Conservation (phyloP, 2,888 invertebrate species). For the Poecilobothrus nobilitatus region DNA sequence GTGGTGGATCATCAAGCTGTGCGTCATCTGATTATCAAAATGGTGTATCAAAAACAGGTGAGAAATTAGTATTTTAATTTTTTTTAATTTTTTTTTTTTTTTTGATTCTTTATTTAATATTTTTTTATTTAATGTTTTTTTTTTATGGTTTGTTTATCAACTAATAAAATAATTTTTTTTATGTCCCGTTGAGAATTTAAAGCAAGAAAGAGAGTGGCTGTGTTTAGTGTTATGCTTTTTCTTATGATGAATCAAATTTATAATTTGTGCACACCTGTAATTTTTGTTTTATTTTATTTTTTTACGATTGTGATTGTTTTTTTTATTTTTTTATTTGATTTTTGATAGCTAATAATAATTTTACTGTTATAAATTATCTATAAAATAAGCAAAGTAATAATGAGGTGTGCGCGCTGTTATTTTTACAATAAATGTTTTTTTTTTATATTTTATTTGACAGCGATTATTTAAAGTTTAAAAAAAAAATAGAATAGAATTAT, state of each 20-base stretch:
- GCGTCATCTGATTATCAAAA: constrained; percentile 23
- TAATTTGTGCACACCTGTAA: constrained; percentile 3
- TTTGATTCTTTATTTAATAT: not conserved
- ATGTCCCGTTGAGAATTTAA: not conserved
- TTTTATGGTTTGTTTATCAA: not conserved
- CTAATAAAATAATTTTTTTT: not conserved
- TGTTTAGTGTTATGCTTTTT: not conserved
- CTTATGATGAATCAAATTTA: not conserved
- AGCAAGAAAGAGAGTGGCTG: not conserved
- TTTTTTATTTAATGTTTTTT: not conserved
- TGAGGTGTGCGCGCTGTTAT: not conserved
- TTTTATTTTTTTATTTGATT: not conserved
- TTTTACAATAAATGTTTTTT: too few relatives aligned
- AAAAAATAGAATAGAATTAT: too few relatives aligned
- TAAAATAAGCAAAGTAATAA: not conserved
- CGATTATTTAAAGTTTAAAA: too few relatives aligned
- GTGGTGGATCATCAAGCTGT: constrained; percentile 12
- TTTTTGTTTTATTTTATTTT: not conserved
- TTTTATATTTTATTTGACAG: too few relatives aligned
- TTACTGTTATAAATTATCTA: not conserved
- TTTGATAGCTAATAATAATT: not conserved
- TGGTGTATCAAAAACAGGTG: constrained; percentile 39
- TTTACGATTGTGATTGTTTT: too few relatives aligned
- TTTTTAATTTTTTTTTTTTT: not conserved
- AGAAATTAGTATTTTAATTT: constrained; percentile 13